Percentiles rank a stretch among this genome's conserved stretches.
Evolutionary conservation across 2,113 vertebrate species (phyloP).

Genomic region (Burhinus oedicnemus): DNA sequence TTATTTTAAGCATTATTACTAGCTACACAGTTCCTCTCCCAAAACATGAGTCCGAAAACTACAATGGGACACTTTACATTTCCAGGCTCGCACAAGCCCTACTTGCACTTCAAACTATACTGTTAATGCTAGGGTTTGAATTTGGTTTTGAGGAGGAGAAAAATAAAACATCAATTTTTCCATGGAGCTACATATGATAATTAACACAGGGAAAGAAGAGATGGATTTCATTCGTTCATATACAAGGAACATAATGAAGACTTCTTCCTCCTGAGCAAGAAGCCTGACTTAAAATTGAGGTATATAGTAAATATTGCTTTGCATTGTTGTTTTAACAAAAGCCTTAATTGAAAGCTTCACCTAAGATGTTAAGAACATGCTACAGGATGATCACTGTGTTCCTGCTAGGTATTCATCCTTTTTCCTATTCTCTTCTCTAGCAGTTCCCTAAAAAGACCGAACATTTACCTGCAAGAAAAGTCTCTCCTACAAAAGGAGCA

Average conservation of each 20-base stretch:
- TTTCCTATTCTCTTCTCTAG: not conserved
- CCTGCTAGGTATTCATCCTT: not conserved
- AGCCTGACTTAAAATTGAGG: not conserved
- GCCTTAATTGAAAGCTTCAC: not conserved
- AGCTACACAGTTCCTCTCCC: not conserved
- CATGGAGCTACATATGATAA: not conserved
- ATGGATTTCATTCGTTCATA: not conserved
- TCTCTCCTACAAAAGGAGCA: not conserved
- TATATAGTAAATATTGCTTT: not conserved
- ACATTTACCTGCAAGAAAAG: not conserved
- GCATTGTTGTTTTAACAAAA: not conserved
- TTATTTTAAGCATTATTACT: not conserved
- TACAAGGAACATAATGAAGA: not conserved
- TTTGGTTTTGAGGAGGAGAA: not conserved
- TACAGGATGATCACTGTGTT: not conserved
- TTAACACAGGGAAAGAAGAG: not conserved
- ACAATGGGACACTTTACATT: not conserved
- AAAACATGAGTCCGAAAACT: not conserved
- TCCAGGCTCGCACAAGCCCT: not conserved
- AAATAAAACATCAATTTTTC: not conserved
- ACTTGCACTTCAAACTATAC: not conserved
- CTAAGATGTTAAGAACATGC: not conserved
- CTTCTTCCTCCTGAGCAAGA: not conserved
- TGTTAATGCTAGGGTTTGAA: not conserved
- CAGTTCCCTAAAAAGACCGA: not conserved